phyloP scores from a whole-genome alignment of 2,113 vertebrate species.

The Otus sunia region DNA sequence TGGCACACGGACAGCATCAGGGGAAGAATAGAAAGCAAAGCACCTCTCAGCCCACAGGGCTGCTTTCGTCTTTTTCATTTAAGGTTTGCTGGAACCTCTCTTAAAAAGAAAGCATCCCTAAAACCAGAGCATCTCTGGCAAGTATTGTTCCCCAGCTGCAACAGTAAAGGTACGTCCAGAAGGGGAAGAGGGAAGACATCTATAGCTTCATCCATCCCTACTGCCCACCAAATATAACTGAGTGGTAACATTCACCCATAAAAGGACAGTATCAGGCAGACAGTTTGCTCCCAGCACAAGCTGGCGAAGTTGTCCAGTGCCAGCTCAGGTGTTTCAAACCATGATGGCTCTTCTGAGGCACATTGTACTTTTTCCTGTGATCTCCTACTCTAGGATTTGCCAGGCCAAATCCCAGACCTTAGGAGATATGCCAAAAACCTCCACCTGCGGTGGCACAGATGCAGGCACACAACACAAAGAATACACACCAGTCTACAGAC shows the following conservation, averaged over 20 bases:
- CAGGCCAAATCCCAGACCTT: not conserved
- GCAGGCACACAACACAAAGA: not conserved
- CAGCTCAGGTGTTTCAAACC: not conserved
- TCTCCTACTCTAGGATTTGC: not conserved
- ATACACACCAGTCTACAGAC: not conserved
- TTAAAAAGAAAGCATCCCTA: not conserved
- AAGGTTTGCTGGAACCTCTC: not conserved
- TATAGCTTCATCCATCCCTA: not conserved
- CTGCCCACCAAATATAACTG: not conserved
- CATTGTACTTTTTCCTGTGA: not conserved
- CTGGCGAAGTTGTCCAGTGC: not conserved
- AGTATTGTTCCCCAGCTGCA: not conserved
- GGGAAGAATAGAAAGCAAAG: not conserved
- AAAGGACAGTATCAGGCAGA: not conserved
- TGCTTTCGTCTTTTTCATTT: not conserved
- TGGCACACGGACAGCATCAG: accelerated
- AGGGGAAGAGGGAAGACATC: not conserved
- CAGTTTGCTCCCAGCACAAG: not conserved
- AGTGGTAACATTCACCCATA: not conserved
- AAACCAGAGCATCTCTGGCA: not conserved
- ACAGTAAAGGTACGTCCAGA: not conserved
- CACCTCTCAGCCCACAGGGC: not conserved
- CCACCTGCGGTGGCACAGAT: not conserved
- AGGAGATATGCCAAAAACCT: not conserved
- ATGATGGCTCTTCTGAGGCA: not conserved